Conservation (phyloP, 2,797 vertebrate species). For the Oceanodroma leucorhoa region DNA sequence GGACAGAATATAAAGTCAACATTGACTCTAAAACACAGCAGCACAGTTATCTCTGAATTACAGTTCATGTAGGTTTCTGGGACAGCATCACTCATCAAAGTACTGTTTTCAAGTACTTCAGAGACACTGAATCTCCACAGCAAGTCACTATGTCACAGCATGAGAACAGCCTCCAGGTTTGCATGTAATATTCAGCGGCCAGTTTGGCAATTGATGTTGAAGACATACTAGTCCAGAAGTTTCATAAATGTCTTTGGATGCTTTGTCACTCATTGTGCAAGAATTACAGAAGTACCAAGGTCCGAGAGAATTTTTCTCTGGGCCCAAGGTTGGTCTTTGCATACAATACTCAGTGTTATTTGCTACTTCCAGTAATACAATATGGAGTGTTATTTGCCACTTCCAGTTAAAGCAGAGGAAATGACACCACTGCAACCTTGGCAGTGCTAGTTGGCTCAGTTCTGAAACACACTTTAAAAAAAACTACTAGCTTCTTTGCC, state of each 20-base stretch:
- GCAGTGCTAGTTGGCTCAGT: neutral
- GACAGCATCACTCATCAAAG: neutral
- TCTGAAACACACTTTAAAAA: neutral
- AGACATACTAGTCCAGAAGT: neutral
- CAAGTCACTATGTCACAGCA: neutral
- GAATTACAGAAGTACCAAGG: neutral
- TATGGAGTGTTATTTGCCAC: neutral
- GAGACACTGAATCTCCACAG: neutral
- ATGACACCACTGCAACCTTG: neutral
- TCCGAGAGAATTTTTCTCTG: neutral
- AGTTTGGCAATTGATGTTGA: neutral
- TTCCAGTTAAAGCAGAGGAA: neutral
- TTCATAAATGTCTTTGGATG: neutral
- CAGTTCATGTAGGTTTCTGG: neutral
- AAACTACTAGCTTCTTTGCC: neutral
- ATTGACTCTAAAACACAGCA: neutral
- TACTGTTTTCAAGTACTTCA: neutral
- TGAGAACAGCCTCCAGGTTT: neutral
- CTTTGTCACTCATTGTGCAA: neutral
- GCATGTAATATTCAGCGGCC: accelerated
- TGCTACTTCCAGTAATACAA: neutral
- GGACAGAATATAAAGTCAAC: neutral
- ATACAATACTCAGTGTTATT: neutral
- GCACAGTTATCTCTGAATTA: neutral
- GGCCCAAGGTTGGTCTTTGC: neutral